Evolutionary conservation across 2,888 invertebrate genomes (phyloP).

Genomic region (Coecobrya sp.): DNA sequence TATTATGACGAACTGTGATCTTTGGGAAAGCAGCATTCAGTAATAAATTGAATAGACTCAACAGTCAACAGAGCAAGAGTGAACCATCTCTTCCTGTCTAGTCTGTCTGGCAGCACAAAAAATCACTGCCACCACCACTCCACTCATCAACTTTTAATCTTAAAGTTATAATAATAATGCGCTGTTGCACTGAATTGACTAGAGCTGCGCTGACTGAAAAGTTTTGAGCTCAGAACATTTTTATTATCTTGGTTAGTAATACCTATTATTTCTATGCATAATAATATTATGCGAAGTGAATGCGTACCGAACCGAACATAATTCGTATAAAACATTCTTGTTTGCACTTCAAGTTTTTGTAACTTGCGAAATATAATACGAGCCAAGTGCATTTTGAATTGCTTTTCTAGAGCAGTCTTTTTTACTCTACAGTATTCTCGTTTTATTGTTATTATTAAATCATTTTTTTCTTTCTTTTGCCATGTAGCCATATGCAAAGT

Average conservation of each 20-base stretch:
- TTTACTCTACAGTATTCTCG: background rate
- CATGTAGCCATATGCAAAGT: background rate
- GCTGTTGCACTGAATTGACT: background rate
- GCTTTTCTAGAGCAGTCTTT: no score
- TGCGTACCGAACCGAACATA: background rate
- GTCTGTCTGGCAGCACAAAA: constrained; percentile 73
- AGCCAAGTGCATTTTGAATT: no score
- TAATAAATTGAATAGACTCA: constrained; percentile 46
- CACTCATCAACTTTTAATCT: constrained; percentile 46
- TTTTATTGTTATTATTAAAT: background rate
- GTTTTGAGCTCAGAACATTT: background rate
- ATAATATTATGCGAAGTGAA: background rate
- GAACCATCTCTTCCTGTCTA: constrained; percentile 68
- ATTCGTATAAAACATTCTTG: no score
- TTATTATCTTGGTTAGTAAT: background rate
- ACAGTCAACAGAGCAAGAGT: constrained; percentile 35
- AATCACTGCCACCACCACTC: constrained; percentile 19
- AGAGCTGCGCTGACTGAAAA: background rate
- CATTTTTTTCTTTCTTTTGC: background rate
- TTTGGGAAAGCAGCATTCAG: constrained; percentile 27
- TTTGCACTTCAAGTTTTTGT: background rate
- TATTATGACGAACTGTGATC: constrained; percentile 25
- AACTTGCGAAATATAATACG: background rate
- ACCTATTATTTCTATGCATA: constrained; percentile 38
- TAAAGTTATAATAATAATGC: background rate